These are phyloP conservation scores for Parazoanthus darwini DNA, from an alignment of 92 coral and sea anemone species.

Conservation along the genomic window DNA sequence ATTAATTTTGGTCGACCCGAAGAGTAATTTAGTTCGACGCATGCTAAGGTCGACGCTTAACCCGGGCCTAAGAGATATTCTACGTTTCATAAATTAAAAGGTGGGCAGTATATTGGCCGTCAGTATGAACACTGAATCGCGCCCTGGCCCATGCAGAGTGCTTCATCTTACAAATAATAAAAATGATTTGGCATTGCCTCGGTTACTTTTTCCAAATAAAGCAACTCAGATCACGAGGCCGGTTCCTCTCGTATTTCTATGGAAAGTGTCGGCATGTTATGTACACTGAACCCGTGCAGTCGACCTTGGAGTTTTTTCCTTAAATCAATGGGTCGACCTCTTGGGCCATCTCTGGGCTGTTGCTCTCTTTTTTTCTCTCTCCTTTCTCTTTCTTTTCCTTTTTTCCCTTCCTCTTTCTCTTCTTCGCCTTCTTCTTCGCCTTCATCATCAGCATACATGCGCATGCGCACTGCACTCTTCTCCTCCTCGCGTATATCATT, in stretches of 20 bases:
- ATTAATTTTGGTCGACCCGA: too few relatives aligned
- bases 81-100: too few relatives aligned
- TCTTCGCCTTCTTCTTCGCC: conserved; percentile 20
- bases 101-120: not conserved
- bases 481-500: conserved; percentile 66
- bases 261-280: conserved; percentile 87
- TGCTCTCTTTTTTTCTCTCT: conserved; percentile 19
- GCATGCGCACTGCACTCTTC: conserved; percentile 74
- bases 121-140: not conserved
- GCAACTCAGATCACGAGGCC: conserved; percentile 13
- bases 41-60: too few relatives aligned
- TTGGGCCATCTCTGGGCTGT: conserved; percentile 24
- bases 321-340: conserved; percentile 65
- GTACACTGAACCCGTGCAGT: conserved; percentile 76
- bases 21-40: too few relatives aligned
- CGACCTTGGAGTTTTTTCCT: conserved; percentile 79
- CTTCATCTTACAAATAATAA: not conserved
- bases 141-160: not conserved
- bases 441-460: conserved; percentile 79
- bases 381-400: conserved; percentile 15
- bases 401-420: conserved; percentile 42
- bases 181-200: not conserved
- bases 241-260: conserved; percentile 87
- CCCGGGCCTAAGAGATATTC: too few relatives aligned
- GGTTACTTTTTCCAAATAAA: not conserved